Percentiles rank a stretch among this genome's conserved stretches.
phyloP scores from a whole-genome alignment of 2,797 vertebrate species.

The Anomalospiza imberbis region DNA sequence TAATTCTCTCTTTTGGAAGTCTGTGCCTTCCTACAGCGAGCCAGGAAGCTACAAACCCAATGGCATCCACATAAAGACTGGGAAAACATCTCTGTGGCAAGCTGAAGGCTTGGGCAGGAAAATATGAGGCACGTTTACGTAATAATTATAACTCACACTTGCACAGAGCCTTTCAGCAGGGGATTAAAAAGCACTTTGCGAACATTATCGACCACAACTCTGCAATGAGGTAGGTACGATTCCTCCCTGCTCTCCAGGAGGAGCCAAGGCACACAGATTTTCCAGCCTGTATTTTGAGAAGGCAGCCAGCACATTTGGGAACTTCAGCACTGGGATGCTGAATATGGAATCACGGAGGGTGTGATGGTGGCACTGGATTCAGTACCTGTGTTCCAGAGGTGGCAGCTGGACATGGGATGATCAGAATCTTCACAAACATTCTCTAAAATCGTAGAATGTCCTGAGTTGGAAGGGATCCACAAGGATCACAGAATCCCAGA shows the following conservation, averaged over 20 bases:
- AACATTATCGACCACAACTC: constrained; percentile 33
- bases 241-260: neutral
- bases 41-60: constrained; percentile 54
- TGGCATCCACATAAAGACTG: constrained; percentile 45
- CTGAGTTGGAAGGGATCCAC: neutral
- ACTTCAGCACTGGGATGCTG: accelerated
- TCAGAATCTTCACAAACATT: neutral
- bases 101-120: constrained; percentile 27
- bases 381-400: no score
- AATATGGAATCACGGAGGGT: neutral
- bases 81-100: constrained; percentile 42
- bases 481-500: neutral
- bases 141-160: constrained; percentile 58
- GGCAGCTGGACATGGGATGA: neutral
- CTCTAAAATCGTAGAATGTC: neutral
- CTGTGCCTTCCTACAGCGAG: neutral
- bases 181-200: constrained; percentile 62
- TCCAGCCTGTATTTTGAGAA: neutral
- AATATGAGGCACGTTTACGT: constrained; percentile 48
- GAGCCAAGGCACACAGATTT: neutral
- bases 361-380: neutral
- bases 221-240: constrained; percentile 27
- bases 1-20: constrained; percentile 5
- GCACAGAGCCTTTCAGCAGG: constrained; percentile 48
- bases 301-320: neutral